Base-by-base conservation (phyloP, 2,888 invertebrate genomes). In the Plusia festucae region DNA sequence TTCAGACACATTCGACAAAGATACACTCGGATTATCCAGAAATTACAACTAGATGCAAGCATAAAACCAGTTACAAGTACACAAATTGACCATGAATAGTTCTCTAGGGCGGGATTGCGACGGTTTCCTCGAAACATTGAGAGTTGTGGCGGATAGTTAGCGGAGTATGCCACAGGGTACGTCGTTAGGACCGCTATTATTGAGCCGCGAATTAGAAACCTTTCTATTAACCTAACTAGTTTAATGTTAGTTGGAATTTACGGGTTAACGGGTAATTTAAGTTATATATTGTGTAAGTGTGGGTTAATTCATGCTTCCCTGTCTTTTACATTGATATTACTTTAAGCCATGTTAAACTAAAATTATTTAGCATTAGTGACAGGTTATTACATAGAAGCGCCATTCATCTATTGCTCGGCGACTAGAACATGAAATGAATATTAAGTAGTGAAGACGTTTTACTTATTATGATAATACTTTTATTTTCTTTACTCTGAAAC, bases 191-290 rank as follows among this genome's bases (percentile, higher is more conserved):
- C 78, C 73, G 53, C 61, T 74, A 68, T 80, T 82, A 82, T 81
- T 77, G 72, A 72, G 77, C 77, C 65, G 61, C 69, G 68, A 78
- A 77, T 77, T 73, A 73, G 69, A 78, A 78, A 71, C 79, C 76
- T 76, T 72, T 74, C 77, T 75, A 77, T 81, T 72, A 72, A 76
- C 69, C 65, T 72, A 70, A 79, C 77, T 79, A 75, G 71, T 74
- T 79, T 76, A 69, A 77, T 68, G 71, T 53, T 54, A 69, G 66
- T 79, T 73, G 51, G 60, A 78, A 78, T 79, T 77, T 78, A 78
- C 63, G 76, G 53, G 70, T 68, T 74, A 59, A 70, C 68, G 79
- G 79, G 67, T 70, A 66, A 58, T 79, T 70, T 66, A 73, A 66
- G 76, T 76, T 70, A 79, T 78, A 70, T 79, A 79, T 70, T 56